A percentile compares a stretch with the other conserved stretches of the same genome.
These are phyloP conservation scores for Octodon degus DNA, from an alignment of 2,113 vertebrate genomes.

Conservation along the genomic window DNA sequence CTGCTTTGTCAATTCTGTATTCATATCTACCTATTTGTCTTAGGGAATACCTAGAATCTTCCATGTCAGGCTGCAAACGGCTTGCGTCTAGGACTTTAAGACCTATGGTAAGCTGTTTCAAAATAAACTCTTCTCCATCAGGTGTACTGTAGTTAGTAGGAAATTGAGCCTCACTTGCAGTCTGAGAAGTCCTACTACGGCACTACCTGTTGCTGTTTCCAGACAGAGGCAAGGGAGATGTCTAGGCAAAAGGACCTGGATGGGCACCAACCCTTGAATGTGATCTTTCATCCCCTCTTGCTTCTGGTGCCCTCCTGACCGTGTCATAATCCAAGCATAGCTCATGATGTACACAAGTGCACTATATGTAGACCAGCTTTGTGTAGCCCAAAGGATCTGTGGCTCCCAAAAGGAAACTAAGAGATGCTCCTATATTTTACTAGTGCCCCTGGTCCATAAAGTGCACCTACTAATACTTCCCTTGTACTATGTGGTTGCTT, in stretches of 20 bases:
- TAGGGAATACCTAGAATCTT: background rate
- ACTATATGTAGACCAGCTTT: background rate
- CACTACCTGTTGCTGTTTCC: background rate
- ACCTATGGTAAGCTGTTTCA: background rate
- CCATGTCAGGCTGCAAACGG: background rate
- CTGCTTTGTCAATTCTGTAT: background rate
- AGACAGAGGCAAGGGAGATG: background rate
- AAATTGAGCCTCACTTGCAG: background rate
- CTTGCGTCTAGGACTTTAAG: background rate
- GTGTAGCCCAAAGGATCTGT: background rate
- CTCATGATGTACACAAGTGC: background rate
- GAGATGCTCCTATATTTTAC: background rate
- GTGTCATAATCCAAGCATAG: background rate
- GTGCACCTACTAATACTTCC: background rate
- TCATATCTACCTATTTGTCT: background rate
- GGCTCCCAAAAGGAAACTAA: background rate
- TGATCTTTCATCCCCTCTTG: background rate
- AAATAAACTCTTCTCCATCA: background rate
- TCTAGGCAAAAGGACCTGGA: slow-evolving; percentile 8
- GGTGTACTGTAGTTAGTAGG: background rate
- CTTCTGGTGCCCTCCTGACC: background rate
- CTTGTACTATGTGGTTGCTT: too few relatives aligned
- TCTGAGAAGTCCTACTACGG: background rate
- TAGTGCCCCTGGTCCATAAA: background rate
- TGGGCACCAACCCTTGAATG: background rate